Evolutionary conservation across 2,888 invertebrate species (phyloP).

Genomic region (Papilio gigon): DNA sequence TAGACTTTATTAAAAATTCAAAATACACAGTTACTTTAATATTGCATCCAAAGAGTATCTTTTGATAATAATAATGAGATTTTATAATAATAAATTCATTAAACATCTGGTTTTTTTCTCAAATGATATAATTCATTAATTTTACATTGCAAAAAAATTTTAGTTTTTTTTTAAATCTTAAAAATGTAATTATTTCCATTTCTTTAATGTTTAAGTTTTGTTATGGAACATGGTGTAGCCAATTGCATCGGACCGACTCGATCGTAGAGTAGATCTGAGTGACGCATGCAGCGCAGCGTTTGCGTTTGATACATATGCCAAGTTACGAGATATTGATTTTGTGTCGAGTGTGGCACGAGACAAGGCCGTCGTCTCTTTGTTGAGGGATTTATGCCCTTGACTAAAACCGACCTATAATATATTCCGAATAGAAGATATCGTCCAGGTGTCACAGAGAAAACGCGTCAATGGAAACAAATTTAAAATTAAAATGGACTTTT

Average conservation of each 20-base stretch:
- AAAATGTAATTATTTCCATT: too few species aligned
- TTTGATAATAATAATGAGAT: too few species aligned
- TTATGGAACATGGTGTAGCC: neutral
- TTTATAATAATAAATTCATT: too few species aligned
- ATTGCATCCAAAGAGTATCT: too few species aligned
- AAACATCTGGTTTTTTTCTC: too few species aligned
- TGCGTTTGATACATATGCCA: slow-evolving; percentile 25
- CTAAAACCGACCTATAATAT: slow-evolving; percentile 3
- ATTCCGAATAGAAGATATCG: neutral
- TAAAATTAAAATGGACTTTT: neutral
- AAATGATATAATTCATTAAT: too few species aligned
- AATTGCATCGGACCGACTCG: neutral
- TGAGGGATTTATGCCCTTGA: slow-evolving; percentile 10
- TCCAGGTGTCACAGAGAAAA: neutral
- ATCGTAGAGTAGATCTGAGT: neutral
- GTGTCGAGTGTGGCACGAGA: slow-evolving; percentile 22
- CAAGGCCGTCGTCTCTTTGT: slow-evolving; percentile 16
- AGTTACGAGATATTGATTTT: slow-evolving; percentile 34
- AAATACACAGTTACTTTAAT: too few species aligned
- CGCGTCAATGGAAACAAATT: neutral
- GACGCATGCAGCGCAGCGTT: slow-evolving; percentile 13
- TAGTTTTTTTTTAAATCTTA: too few species aligned
- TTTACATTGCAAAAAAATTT: too few species aligned
- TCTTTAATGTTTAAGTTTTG: neutral
- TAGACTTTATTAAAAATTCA: too few species aligned